Evolutionary conservation across 2,888 invertebrate species (phyloP).

Genomic region (Parochlus steinenii): DNA sequence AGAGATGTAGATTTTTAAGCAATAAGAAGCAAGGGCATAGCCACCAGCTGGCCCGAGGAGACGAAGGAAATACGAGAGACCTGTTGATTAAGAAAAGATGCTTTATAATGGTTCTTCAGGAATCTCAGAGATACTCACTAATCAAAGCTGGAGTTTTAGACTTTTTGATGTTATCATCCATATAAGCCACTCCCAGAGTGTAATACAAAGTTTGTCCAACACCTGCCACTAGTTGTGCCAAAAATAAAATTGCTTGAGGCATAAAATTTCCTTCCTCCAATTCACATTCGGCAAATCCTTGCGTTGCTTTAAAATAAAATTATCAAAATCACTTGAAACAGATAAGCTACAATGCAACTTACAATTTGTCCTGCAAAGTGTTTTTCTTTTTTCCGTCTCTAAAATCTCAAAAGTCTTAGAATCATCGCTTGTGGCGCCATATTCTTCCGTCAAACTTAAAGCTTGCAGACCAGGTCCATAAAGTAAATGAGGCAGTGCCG

Average conservation of each 20-base stretch:
- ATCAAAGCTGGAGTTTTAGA: constrained; percentile 53
- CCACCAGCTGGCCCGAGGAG: constrained; percentile 55
- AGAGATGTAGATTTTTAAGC: constrained; percentile 46
- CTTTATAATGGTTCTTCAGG: neutral
- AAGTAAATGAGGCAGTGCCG: constrained; percentile 48
- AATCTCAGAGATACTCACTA: constrained; percentile 32
- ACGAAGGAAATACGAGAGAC: constrained; percentile 47
- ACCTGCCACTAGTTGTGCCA: constrained; percentile 52
- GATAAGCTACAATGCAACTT: constrained; percentile 18
- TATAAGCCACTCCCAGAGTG: constrained; percentile 51
- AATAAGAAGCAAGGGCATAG: constrained; percentile 45
- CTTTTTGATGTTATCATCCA: constrained; percentile 61
- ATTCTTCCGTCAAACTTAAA: constrained; percentile 40
- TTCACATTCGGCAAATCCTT: constrained; percentile 28
- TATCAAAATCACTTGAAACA: constrained; percentile 1
- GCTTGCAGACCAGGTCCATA: constrained; percentile 53
- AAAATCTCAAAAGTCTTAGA: constrained; percentile 31
- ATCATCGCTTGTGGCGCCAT: constrained; percentile 30
- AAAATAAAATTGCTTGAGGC: constrained; percentile 43
- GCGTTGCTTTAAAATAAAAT: constrained; percentile 14
- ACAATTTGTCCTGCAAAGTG: constrained; percentile 34
- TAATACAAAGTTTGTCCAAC: constrained; percentile 52
- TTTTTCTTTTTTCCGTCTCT: constrained; percentile 36
- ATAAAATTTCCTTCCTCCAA: constrained; percentile 39
- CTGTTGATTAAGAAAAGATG: constrained; percentile 22